These are phyloP conservation scores for Aegithalos caudatus DNA, from an alignment of 2,113 vertebrate species.

Conservation along the genomic window DNA sequence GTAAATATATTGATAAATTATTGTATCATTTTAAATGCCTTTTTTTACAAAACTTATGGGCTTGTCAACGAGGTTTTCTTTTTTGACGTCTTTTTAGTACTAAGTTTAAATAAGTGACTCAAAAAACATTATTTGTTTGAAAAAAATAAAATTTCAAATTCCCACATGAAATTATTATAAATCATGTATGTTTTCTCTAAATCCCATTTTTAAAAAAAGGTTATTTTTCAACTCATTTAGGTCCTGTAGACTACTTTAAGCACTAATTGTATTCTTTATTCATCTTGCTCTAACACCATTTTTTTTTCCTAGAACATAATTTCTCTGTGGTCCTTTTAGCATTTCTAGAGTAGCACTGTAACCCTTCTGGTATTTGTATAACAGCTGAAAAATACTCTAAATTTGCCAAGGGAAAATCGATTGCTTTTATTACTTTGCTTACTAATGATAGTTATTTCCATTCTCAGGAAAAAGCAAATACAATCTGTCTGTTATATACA, in stretches of 20 bases:
- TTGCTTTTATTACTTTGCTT: background rate
- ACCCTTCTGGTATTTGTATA: background rate
- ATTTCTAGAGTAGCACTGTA: background rate
- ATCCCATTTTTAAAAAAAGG: fast-evolving
- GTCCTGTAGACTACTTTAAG: background rate
- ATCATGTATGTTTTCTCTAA: background rate
- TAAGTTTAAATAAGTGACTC: background rate
- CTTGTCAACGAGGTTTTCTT: background rate
- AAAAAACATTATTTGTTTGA: background rate
- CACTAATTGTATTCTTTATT: background rate
- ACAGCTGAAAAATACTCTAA: background rate
- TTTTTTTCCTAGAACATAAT: background rate
- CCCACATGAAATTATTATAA: background rate
- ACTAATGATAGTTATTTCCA: background rate
- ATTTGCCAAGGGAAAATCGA: slow-evolving; percentile 1
- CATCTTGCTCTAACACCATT: background rate
- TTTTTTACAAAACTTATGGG: background rate
- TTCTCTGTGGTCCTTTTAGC: background rate
- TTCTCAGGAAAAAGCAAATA: background rate
- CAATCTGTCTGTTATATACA: background rate
- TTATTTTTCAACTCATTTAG: background rate
- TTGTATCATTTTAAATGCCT: background rate
- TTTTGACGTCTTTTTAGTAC: background rate
- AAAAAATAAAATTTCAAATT: background rate
- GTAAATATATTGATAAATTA: background rate